Base-by-base conservation (phyloP, 2,888 invertebrate species). In the Eupithecia pulchellata region DNA sequence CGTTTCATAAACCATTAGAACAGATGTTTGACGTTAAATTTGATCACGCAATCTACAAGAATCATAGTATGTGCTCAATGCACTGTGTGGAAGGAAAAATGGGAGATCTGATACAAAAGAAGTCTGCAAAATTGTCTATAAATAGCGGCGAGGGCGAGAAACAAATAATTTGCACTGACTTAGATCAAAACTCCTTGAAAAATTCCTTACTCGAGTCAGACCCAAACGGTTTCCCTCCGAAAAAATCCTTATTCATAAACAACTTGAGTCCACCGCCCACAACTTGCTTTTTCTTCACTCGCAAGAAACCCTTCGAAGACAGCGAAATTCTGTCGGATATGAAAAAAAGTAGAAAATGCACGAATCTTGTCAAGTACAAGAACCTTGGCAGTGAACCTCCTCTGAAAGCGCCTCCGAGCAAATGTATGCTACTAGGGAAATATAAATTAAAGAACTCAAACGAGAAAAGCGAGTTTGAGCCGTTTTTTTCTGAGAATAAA, bases 311-410 rank as follows among this genome's bases (percentile, higher is more conserved):
- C 17, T 64, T 65, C 64, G 0, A 60, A 30, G 60, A 30, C 32
- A 32, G 17, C 6, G 32, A 62, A 57, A 27, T 57, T 1, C 63
- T 76, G 25, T 81, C 83, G 0, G 27, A 58, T 1, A 88, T 93
- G 85, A 88, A 78, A 61, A 86, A 78, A 64, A 92, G 92, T 70
- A 89, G 78, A 34, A 93, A 93, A 69, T 92, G 87, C 0, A 93
- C 92, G 0, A 92, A 93, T 75, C 73, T 93, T 47, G 85, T 90
- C 0, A 92, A 89, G 77, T 93, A 92, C 67, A 88, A 80, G 76
- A 93, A 93, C 77, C 29, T 82, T 1, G 66, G 72, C 1, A 73
- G 78, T 0, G 93, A 93, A 79, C 92, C 93, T 0, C 79, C 84
- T 4, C 79, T 93, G 13, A 84, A 78, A 69, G 82, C 75, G 52